Percentiles rank a stretch among this genome's conserved stretches.
These are phyloP conservation scores for Lordiphosa clarofinis DNA, from an alignment of 1,140 invertebrate species.

Conservation along the genomic window DNA sequence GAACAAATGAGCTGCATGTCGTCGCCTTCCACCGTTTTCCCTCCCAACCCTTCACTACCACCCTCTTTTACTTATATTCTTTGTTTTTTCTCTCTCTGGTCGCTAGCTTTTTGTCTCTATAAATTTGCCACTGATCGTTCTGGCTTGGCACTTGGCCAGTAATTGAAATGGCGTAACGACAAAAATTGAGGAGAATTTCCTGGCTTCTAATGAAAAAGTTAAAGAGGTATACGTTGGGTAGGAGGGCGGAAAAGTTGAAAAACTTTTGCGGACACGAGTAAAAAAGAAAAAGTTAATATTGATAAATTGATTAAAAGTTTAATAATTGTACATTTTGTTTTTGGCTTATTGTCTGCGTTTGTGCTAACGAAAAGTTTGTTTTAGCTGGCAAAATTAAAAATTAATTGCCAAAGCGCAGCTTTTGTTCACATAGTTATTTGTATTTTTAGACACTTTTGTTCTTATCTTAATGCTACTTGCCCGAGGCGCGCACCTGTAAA, in stretches of 20 bases:
- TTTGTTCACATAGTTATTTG: background rate
- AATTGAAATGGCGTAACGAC: constrained; percentile 78
- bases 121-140: constrained; percentile 72
- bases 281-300: constrained; percentile 71
- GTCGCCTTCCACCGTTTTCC: constrained; percentile 29
- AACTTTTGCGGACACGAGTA: constrained; percentile 33
- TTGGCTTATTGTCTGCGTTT: constrained; percentile 24
- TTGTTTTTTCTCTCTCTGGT: constrained; percentile 39
- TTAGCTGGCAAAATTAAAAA: constrained; percentile 45
- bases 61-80: constrained; percentile 62
- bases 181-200: constrained; percentile 67
- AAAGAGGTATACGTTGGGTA: constrained; percentile 34
- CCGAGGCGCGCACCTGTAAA: too few species aligned
- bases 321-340: constrained; percentile 64
- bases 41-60: constrained; percentile 15
- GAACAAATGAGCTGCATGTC: constrained; percentile 69
- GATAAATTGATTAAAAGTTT: constrained; percentile 78
- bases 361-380: constrained; percentile 27
- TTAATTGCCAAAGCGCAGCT: constrained; percentile 41
- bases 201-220: constrained; percentile 60
- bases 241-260: constrained; percentile 24
- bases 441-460: background rate
- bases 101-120: constrained; percentile 64
- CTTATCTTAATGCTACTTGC: background rate
- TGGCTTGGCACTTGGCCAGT: constrained; percentile 70